Percentiles rank a stretch among this genome's conserved stretches.
Evolutionary conservation across 2,888 invertebrate species (phyloP).

Genomic region (Ernsta delagoae): DNA sequence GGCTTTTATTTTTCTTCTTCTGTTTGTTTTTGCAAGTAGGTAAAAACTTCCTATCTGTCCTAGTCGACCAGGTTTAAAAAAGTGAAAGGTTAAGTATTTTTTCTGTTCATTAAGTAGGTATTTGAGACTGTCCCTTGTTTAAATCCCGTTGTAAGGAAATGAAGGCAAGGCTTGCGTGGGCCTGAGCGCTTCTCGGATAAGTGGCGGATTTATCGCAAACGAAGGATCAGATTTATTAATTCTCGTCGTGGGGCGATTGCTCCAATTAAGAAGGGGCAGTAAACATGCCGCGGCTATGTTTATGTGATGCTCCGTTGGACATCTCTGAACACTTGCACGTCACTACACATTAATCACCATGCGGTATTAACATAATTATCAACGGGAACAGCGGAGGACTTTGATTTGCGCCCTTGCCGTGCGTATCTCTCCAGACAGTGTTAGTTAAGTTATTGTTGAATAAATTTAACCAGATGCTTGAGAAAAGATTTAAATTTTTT

Average conservation of each 20-base stretch:
- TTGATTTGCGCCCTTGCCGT: constrained; percentile 43
- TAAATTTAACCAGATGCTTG: constrained; percentile 10
- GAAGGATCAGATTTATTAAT: constrained; percentile 75
- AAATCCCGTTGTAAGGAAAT: not conserved
- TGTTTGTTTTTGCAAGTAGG: too few relatives aligned
- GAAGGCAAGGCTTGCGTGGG: constrained; percentile 49
- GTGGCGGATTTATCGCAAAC: constrained; percentile 63
- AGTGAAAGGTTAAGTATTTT: too few relatives aligned
- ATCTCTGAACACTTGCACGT: constrained; percentile 51
- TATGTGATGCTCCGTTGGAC: constrained; percentile 55
- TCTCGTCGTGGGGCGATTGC: constrained; percentile 72
- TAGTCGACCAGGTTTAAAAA: too few relatives aligned
- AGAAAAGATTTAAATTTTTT: constrained; percentile 10
- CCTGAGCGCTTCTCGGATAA: constrained; percentile 56
- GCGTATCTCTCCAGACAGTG: constrained; percentile 16
- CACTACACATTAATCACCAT: constrained; percentile 59
- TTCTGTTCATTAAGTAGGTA: too few relatives aligned
- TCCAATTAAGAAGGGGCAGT: constrained; percentile 76
- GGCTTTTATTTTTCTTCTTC: too few relatives aligned
- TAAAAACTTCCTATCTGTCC: too few relatives aligned
- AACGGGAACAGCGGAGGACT: constrained; percentile 20
- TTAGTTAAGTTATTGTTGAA: not conserved
- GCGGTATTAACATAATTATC: constrained; percentile 52
- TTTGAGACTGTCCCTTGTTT: too few relatives aligned
- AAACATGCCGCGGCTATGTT: constrained; percentile 71